Evolutionary conservation across 2,797 vertebrate genomes (phyloP), one percentile per base, ranked within the genome.

Genomic region (Typhlichthys eigenmanni): DNA sequence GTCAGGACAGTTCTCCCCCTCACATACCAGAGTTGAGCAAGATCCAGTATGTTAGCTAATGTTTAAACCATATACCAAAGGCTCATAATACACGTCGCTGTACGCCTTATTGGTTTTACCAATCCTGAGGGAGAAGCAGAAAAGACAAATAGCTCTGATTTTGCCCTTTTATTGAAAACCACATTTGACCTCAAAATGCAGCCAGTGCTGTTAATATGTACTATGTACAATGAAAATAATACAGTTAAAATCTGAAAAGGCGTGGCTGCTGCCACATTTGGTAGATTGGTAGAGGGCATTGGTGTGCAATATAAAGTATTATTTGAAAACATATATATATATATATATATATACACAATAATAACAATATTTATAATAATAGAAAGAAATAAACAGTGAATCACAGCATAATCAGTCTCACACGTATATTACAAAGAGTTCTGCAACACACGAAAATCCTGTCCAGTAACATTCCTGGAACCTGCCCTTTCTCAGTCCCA

Each of bases 111-210:
- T 51, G 14, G 16, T 4, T 29, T 29, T 29, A 29, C 24, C 24
- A 29, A 29, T 51, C n/a, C 14, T 51, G 49, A 7, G 16, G 16
- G 11, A 48, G 19, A 64, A 69, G 60, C 34, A 56, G 66, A 61
- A 14, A 8, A 19, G 34, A 64, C 5, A 51, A 16, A 11, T 43
- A 60, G 32, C 5, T 14, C 11, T 58, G 56, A 49, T n/a, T 5
- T 55, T 58, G 24, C 68, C 19, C 46, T 47, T 85, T 84, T 80
- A 82, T 87, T 89, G 13, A 1, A 75, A 73, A 72, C 7, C 4
- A 17, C 16, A 68, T 13, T 38, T 54, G 17, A 48, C 19, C 53
- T 60, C 13, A n/a, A 55, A 8, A 54, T 55, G 45, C 45, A 6
- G 43, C 8, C 49, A 74, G 13, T 47, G 66, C 72, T 72, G 66